A percentile compares a stretch with the other conserved stretches of the same genome.
Conservation (phyloP, 2,797 vertebrate species). For the Galagoides demidoff region DNA sequence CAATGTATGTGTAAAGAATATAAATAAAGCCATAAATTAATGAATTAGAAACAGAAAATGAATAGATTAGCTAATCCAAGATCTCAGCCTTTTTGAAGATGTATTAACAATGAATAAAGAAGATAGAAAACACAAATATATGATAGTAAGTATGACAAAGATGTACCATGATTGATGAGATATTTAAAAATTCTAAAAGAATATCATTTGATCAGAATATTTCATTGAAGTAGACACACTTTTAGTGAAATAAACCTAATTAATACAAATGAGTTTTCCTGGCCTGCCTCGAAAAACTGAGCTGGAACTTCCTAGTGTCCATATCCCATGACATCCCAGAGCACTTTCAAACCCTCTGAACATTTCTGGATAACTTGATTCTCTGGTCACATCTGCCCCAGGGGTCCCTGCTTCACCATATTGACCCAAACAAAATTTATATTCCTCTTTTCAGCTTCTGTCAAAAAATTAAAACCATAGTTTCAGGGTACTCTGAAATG, state of each 20-base stretch:
- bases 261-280: neutral
- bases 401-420: neutral
- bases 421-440: neutral
- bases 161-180: neutral
- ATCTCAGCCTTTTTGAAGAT: neutral
- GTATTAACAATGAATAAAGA: neutral
- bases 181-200: slow-evolving; percentile 26
- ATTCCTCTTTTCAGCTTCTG: neutral
- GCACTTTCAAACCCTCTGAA: neutral
- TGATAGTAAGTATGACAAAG: neutral
- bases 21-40: neutral
- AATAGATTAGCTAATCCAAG: neutral
- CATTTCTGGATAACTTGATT: neutral
- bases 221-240: neutral
- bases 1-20: neutral
- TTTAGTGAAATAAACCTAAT: slow-evolving; percentile 1
- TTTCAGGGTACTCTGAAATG: neutral
- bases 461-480: neutral
- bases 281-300: neutral
- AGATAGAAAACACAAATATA: neutral
- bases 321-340: neutral
- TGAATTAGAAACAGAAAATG: neutral
- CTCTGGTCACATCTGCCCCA: neutral
- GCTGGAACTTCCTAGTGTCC: neutral
- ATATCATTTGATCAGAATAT: neutral